These are phyloP conservation scores for Siphlonurus alternatus DNA, from an alignment of 2,888 invertebrate species.

Conservation along the genomic window DNA sequence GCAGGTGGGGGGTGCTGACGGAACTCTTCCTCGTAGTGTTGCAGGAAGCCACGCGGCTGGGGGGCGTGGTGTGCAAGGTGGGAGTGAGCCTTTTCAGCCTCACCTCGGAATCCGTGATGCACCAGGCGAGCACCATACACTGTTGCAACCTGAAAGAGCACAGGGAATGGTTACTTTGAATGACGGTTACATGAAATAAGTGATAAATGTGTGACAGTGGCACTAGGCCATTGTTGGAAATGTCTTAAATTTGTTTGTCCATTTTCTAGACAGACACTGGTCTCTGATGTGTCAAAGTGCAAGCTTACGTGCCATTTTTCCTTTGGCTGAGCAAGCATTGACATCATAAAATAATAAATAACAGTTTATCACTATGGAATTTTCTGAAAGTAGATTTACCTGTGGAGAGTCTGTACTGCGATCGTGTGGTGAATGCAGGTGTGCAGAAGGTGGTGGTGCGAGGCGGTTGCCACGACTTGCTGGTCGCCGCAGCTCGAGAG, in stretches of 20 bases:
- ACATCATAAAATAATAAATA: too few relatives aligned
- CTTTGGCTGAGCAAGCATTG: too few relatives aligned
- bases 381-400: too few relatives aligned
- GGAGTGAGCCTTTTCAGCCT: conserved; percentile 8
- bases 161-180: too few relatives aligned
- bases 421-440: conserved; percentile 36
- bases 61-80: conserved; percentile 12
- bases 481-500: conserved; percentile 49
- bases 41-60: neutral
- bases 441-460: conserved; percentile 18
- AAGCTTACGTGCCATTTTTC: too few relatives aligned
- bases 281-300: too few relatives aligned
- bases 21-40: neutral
- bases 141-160: conserved; percentile 46
- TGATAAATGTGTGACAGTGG: too few relatives aligned
- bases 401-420: conserved; percentile 45
- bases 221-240: too few relatives aligned
- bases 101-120: conserved; percentile 25
- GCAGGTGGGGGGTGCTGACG: conserved; percentile 20
- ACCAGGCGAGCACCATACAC: conserved; percentile 28
- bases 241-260: too few relatives aligned
- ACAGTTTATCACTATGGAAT: too few relatives aligned
- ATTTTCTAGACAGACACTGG: too few relatives aligned
- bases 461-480: conserved; percentile 20
- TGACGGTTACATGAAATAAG: too few relatives aligned